These are phyloP conservation scores for Apomyelois bistriatella DNA, from an alignment of 2,888 invertebrate genomes.

Conservation along the genomic window DNA sequence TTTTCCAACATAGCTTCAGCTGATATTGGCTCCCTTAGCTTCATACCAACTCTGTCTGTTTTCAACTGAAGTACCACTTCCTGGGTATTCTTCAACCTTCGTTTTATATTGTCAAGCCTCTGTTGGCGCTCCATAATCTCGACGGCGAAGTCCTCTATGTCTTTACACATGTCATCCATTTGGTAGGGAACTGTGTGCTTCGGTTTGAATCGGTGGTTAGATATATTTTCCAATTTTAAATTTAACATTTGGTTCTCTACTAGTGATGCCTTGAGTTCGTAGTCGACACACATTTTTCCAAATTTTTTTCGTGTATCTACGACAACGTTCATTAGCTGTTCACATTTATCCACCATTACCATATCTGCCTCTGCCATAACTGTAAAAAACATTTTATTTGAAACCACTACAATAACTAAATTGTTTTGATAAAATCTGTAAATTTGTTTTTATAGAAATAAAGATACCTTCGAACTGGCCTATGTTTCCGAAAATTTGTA, in stretches of 20 bases:
- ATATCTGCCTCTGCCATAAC: conserved; percentile 27
- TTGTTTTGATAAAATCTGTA: too few relatives aligned
- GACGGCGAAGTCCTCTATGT: conserved; percentile 43
- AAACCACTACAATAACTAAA: neutral
- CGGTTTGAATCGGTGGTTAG: conserved; percentile 48
- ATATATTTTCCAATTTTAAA: conserved; percentile 48
- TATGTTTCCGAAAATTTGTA: too few relatives aligned
- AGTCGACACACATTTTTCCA: conserved; percentile 58
- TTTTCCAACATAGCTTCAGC: conserved; percentile 44
- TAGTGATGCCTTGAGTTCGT: conserved; percentile 49
- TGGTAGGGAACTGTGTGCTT: conserved; percentile 39
- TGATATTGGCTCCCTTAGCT: conserved; percentile 44
- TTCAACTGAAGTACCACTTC: conserved; percentile 51
- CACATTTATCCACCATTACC: conserved; percentile 53
- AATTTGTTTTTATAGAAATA: too few relatives aligned
- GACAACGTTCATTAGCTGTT: conserved; percentile 63
- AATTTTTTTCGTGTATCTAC: conserved; percentile 69
- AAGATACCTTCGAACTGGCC: too few relatives aligned
- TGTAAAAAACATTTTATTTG: neutral
- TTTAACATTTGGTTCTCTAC: conserved; percentile 60
- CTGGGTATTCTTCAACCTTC: conserved; percentile 44
- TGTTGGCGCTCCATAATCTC: conserved; percentile 41
- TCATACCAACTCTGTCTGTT: conserved; percentile 41
- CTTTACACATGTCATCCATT: conserved; percentile 36
- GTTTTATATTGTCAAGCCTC: conserved; percentile 39